Percentiles rank a stretch among this genome's conserved stretches.
Conservation (phyloP, 1,140 invertebrate species). For the Lepidotrigona ventralis region DNA sequence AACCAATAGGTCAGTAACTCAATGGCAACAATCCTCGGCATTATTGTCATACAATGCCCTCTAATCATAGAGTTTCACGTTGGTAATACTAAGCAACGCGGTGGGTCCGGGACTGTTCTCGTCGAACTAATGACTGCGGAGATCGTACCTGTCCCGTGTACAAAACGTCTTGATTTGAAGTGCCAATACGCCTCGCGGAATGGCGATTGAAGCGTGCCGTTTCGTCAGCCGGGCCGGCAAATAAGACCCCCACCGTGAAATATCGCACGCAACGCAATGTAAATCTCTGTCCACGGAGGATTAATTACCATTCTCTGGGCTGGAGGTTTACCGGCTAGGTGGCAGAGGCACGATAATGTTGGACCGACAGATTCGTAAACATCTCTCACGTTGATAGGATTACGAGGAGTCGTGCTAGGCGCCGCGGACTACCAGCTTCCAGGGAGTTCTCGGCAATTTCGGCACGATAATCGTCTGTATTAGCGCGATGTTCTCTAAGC, state of each 20-base stretch:
- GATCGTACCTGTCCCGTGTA: constrained; percentile 6
- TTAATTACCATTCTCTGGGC: constrained; percentile 1
- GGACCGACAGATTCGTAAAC: constrained; percentile 27
- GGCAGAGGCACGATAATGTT: constrained; percentile 9
- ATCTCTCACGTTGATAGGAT: constrained; percentile 56
- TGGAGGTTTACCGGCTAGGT: neutral
- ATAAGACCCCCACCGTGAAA: neutral
- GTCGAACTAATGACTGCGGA: constrained; percentile 17
- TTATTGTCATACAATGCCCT: constrained; percentile 61
- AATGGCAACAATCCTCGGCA: constrained; percentile 68
- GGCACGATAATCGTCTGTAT: constrained; percentile 63
- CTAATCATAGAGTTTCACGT: constrained; percentile 57
- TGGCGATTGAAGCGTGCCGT: neutral
- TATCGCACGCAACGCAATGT: neutral
- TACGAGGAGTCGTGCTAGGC: constrained; percentile 36
- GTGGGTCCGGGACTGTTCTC: constrained; percentile 21
- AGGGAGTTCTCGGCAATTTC: constrained; percentile 54
- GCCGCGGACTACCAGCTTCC: constrained; percentile 9
- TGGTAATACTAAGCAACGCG: constrained; percentile 45
- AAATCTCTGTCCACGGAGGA: neutral
- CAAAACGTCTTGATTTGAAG: constrained; percentile 35
- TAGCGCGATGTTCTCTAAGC: constrained; percentile 57
- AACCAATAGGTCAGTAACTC: constrained; percentile 79
- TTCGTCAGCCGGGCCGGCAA: neutral
- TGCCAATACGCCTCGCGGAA: neutral